Base-by-base conservation (phyloP, 2,888 invertebrate genomes). In the Baronia brevicornis region DNA sequence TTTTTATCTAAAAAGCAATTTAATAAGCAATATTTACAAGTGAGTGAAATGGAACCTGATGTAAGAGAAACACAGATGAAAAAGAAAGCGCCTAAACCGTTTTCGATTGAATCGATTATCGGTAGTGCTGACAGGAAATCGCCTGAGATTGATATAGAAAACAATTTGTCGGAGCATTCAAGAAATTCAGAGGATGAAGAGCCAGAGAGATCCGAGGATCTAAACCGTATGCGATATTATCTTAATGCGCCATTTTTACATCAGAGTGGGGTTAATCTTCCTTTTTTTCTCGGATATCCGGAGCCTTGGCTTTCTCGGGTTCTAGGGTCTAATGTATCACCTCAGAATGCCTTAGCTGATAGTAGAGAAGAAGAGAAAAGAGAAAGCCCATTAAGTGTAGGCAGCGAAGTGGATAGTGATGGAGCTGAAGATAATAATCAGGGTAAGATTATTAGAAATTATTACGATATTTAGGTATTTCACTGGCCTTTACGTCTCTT, bases 61-160 rank as follows among this genome's bases (percentile, higher is more conserved):
- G 50, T 74, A 14, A 47, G 44, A 1, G 71, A 71, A 39, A 72
- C 71, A 0, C 66, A 70, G 46, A 70, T 68, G 0, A 64, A 69
- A 38, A 75, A 75, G 35, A 79, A 67, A 50, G 77, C 80, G 28
- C 88, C 88, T 2, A 87, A 85, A 47, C 87, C 89, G 1, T 89
- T 89, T 60, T 87, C 88, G 1, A 89, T 89, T 24, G 89, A 89
- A 60, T 88, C 88, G 1, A 52, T 89, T 12, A 89, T 89, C 10
- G 85, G 85, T 0, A 54, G 39, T 12, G 50, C 49, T n/a, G 67
- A 72, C 5, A 54, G 82, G 43, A 80, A 80, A 64, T 79, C 79
- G 20, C 84, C 84, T 1, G 82, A 80, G 39, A 82, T 84, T 18
- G 82, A 82, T 37, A 78, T 82, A 48, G 82, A 82, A 34, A 80